Evolutionary conservation across 2,113 vertebrate genomes (phyloP), one percentile per base, ranked within the genome.

Genomic region (Camarhynchus parvulus): DNA sequence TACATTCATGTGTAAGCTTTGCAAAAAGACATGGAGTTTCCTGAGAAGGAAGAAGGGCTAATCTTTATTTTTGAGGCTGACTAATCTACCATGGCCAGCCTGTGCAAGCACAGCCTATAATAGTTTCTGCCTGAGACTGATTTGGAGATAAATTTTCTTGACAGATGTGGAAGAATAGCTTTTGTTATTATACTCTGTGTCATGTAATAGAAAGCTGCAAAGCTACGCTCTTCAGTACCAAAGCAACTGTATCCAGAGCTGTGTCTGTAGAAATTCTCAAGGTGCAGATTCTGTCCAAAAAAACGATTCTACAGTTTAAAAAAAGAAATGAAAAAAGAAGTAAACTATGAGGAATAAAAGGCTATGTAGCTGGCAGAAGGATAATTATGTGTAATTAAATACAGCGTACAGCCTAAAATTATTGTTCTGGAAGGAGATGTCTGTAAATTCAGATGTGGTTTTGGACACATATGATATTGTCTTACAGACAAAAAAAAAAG

Each of bases 131-230:
- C 61, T 52, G 44, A 94, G 55, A 90, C 67, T 75, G 92, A 90
- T 90, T 41, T 74, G 87, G 64, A 87, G 44, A 93, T 92, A 70
- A 77, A 89, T 96, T 95, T 92, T 95, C 83, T 89, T 95, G 95
- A 90, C 83, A 77, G 83, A 88, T 46, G 22, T 90, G 83, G 68
- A 90, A 89, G 50, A 47, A 25, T 66, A 77, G 59, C 46, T 74
- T 93, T 83, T 10, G 5, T 81, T 93, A 77, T 86, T 93, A 58
- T 74, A 62, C 18, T 88, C 31, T 0, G 0, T 77, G 59, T 69
- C 63, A 46, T 46, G 37, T 73, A 92, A 63, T 4, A 88, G 46
- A 83, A 73, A 58, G 42, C 55, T 89, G 73, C 64, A 87, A 69
- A 91, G 42, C 59, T 74, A 27, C 0, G 0, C 37, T 76, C 92